phyloP scores from a whole-genome alignment of 2,797 vertebrate genomes.

The Molossus molossus region DNA sequence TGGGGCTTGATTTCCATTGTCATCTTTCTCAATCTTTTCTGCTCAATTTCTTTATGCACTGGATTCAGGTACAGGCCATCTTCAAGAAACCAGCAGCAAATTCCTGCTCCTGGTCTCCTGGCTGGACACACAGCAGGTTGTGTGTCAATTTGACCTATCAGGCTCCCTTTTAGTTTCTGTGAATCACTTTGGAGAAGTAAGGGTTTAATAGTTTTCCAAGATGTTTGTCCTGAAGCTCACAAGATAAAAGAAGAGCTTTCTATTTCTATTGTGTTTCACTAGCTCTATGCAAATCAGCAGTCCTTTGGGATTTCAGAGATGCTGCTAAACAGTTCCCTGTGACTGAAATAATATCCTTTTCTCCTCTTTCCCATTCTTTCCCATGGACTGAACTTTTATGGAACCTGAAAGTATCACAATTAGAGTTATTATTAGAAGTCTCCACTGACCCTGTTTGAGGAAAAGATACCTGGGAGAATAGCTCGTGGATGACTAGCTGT shows the following conservation, averaged over 20 bases:
- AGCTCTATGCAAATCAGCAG: constrained; percentile 16
- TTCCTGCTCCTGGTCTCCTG: neutral
- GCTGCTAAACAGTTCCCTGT: neutral
- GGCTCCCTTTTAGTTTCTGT: neutral
- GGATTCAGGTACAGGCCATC: neutral
- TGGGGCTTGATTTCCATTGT: neutral
- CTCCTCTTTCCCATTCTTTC: neutral
- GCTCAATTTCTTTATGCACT: neutral
- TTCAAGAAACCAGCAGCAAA: neutral
- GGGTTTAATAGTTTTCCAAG: neutral
- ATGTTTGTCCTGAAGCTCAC: neutral
- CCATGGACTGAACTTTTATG: neutral
- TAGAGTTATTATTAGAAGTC: neutral
- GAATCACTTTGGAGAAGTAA: neutral
- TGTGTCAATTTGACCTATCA: neutral
- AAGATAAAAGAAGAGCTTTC: neutral
- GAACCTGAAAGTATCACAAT: neutral
- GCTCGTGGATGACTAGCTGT: neutral
- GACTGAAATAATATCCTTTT: neutral
- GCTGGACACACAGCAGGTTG: no score
- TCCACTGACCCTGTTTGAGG: neutral
- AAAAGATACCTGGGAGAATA: neutral
- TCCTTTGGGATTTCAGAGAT: neutral
- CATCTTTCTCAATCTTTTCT: neutral
- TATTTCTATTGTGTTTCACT: neutral